Percentiles rank a stretch among this genome's conserved stretches.
Conservation (phyloP, 2,113 vertebrate genomes). For the Solenodon paradoxus region DNA sequence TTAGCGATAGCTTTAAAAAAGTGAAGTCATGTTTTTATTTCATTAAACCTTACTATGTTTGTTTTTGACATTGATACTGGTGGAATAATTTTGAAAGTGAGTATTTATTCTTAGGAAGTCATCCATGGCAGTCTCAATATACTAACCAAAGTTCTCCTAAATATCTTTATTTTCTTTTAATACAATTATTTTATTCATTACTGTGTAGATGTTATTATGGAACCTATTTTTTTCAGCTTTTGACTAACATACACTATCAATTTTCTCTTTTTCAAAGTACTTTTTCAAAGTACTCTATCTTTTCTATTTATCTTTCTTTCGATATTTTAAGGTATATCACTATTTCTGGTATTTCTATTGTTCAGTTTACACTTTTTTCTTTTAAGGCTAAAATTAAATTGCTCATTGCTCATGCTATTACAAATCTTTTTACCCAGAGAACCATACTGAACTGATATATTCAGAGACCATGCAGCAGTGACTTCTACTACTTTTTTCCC, state of each 20-base stretch:
- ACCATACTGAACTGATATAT: neutral
- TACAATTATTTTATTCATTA: neutral
- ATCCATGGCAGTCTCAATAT: neutral
- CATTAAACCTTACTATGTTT: constrained; percentile 29
- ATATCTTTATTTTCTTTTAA: neutral
- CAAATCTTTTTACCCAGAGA: neutral
- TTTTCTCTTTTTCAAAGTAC: neutral
- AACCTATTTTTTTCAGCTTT: neutral
- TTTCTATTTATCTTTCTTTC: neutral
- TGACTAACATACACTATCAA: neutral
- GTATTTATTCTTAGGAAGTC: neutral
- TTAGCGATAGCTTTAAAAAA: constrained; percentile 26
- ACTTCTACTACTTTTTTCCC: neutral
- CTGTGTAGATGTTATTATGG: neutral
- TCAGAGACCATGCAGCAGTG: neutral
- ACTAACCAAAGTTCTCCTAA: neutral
- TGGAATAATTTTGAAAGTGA: constrained; percentile 11
- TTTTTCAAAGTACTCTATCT: neutral
- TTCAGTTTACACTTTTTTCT: neutral
- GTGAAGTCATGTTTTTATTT: neutral
- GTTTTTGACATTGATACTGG: neutral
- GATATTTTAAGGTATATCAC: neutral
- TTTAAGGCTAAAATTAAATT: neutral
- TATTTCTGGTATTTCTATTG: neutral
- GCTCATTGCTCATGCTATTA: neutral